Conservation (phyloP, 2,797 vertebrate species). For the Neosilurus hyrtlii region DNA sequence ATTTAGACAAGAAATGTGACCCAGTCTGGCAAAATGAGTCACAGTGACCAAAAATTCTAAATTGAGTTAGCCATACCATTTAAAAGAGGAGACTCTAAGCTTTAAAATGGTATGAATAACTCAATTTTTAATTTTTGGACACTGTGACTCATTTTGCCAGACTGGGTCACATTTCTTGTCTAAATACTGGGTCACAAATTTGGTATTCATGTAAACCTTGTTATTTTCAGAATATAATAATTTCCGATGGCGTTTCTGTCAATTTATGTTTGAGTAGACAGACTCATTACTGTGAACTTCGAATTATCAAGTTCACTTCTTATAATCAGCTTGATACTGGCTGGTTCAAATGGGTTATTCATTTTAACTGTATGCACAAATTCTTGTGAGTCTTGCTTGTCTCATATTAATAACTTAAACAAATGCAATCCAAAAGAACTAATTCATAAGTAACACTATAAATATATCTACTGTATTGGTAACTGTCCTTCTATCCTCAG, state of each 20-base stretch:
- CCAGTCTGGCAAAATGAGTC: too few relatives aligned
- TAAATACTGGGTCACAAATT: too few relatives aligned
- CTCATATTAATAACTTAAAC: neutral
- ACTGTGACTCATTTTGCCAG: too few relatives aligned
- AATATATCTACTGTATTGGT: neutral
- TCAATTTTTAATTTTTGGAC: too few relatives aligned
- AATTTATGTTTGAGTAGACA: slow-evolving; percentile 1
- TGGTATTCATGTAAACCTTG: neutral
- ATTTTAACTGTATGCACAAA: neutral
- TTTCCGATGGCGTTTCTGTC: neutral
- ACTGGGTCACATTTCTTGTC: too few relatives aligned
- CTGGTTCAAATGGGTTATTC: neutral
- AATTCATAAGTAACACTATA: neutral
- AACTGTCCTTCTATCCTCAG: neutral
- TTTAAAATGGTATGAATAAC: too few relatives aligned
- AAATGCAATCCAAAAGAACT: neutral
- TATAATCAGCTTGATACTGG: neutral
- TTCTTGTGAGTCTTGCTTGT: neutral
- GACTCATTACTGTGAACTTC: neutral
- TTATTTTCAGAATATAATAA: neutral
- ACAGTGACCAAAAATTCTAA: too few relatives aligned
- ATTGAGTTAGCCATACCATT: too few relatives aligned
- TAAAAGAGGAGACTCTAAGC: too few relatives aligned
- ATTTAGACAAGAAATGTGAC: slow-evolving; percentile 9
- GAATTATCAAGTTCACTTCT: neutral